A percentile compares a stretch with the other conserved stretches of the same genome.
These are phyloP conservation scores for Paraplagusia blochii DNA, from an alignment of 2,113 vertebrate species.

Conservation along the genomic window DNA sequence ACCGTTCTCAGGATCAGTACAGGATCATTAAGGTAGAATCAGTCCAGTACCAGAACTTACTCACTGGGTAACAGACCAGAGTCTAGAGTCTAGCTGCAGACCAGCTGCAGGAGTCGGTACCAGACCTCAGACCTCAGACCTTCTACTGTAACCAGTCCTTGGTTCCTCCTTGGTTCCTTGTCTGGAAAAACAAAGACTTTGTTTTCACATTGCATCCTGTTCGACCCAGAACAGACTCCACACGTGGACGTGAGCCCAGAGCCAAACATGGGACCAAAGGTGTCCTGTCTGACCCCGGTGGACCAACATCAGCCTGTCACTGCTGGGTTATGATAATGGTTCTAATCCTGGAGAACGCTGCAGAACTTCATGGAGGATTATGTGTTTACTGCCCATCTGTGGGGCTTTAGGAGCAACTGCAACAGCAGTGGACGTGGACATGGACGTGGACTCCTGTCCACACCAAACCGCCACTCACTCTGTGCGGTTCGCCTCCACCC, in stretches of 20 bases:
- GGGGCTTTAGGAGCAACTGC: constrained; percentile 21
- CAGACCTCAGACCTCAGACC: not conserved
- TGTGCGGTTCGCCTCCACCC: no score
- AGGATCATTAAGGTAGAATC: no score
- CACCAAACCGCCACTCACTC: no score
- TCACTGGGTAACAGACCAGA: no score
- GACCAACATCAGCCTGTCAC: constrained; percentile 22
- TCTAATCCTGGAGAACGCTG: constrained; percentile 32
- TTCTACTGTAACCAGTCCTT: no score
- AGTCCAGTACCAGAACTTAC: no score
- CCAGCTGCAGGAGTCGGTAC: not conserved
- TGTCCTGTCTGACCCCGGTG: constrained; percentile 4
- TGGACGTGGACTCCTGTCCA: no score
- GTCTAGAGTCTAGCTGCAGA: no score
- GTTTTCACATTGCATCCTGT: constrained; percentile 2
- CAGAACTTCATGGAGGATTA: constrained; percentile 20
- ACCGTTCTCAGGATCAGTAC: no score
- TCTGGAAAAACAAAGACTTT: constrained; percentile 5
- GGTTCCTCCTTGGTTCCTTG: no score
- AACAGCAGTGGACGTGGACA: constrained; percentile 9
- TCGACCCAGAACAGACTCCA: constrained; percentile 11
- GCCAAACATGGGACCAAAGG: constrained; percentile 2
- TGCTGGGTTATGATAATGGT: constrained; percentile 27
- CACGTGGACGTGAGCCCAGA: not conserved
- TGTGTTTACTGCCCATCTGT: constrained; percentile 17